Evolutionary conservation across 2,113 vertebrate species (phyloP).

Genomic region (Elephantulus edwardii): DNA sequence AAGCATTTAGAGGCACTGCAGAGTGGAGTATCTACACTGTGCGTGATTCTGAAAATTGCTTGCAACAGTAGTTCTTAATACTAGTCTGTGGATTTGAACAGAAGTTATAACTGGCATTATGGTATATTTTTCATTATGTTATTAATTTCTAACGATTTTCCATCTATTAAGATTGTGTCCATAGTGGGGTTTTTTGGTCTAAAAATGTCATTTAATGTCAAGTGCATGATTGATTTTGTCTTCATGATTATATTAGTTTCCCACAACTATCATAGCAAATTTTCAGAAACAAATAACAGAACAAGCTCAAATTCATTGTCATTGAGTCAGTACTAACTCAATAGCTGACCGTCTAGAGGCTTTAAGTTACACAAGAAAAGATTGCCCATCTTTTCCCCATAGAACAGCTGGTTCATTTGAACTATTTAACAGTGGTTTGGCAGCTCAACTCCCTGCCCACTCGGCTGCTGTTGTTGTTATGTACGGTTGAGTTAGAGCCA

Average conservation of each 20-base stretch:
- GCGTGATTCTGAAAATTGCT: background rate
- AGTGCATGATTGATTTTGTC: background rate
- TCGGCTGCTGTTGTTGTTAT: no score
- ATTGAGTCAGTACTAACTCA: no score
- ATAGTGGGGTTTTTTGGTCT: background rate
- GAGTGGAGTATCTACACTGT: no score
- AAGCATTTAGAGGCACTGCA: background rate
- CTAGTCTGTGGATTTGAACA: background rate
- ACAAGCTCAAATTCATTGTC: no score
- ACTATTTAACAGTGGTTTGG: no score
- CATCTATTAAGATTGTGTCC: background rate
- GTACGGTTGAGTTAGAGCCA: no score
- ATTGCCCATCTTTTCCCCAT: no score
- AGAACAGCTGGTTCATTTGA: no score
- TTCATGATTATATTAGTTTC: background rate
- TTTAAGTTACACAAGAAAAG: no score
- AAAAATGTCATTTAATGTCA: constrained; percentile 22
- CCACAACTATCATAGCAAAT: background rate
- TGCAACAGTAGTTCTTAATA: background rate
- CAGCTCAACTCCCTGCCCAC: no score
- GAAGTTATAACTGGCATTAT: background rate
- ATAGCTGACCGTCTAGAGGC: no score
- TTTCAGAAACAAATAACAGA: background rate
- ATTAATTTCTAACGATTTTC: background rate
- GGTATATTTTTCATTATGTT: background rate